Conservation (phyloP, 2,113 vertebrate species). For the Macquaria australasica region DNA sequence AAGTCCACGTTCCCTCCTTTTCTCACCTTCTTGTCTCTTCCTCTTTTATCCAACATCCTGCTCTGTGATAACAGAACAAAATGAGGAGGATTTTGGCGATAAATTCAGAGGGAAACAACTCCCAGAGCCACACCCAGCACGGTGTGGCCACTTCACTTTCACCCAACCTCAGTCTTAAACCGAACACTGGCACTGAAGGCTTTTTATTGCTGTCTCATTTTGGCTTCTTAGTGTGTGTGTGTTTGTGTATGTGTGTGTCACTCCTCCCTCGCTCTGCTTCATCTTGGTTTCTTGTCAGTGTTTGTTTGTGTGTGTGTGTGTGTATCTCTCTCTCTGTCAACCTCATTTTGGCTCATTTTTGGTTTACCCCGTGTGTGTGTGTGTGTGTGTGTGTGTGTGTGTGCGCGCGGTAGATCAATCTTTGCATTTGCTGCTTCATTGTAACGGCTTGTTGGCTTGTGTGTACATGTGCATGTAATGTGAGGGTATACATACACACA, state of each 20-base stretch:
- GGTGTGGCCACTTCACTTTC: slow-evolving; percentile 23
- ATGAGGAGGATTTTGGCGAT: slow-evolving; percentile 22
- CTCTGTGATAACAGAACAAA: slow-evolving; percentile 33
- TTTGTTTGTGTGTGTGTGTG: slow-evolving; percentile 10
- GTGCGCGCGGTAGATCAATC: not conserved
- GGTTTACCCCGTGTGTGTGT: not conserved
- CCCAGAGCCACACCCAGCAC: slow-evolving; percentile 61
- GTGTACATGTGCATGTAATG: slow-evolving; percentile 23
- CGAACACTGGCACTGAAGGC: slow-evolving; percentile 32
- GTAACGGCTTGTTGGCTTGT: slow-evolving; percentile 42
- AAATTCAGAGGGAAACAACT: slow-evolving; percentile 29
- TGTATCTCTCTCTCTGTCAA: slow-evolving; percentile 52
- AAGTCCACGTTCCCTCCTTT: slow-evolving; percentile 1
- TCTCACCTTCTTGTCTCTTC: slow-evolving; percentile 8
- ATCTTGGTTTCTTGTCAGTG: slow-evolving; percentile 8
- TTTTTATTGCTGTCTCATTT: slow-evolving; percentile 57
- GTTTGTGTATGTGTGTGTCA: not conserved
- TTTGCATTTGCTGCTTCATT: slow-evolving; percentile 48
- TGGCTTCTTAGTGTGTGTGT: slow-evolving; percentile 18
- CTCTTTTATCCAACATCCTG: slow-evolving; percentile 4
- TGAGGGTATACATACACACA: not conserved
- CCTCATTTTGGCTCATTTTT: slow-evolving; percentile 42
- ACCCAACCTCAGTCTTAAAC: slow-evolving; percentile 30
- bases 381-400: not conserved
- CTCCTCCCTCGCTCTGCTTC: not conserved